Conservation (phyloP, 2,888 invertebrate genomes). For the Gari tellinella region DNA sequence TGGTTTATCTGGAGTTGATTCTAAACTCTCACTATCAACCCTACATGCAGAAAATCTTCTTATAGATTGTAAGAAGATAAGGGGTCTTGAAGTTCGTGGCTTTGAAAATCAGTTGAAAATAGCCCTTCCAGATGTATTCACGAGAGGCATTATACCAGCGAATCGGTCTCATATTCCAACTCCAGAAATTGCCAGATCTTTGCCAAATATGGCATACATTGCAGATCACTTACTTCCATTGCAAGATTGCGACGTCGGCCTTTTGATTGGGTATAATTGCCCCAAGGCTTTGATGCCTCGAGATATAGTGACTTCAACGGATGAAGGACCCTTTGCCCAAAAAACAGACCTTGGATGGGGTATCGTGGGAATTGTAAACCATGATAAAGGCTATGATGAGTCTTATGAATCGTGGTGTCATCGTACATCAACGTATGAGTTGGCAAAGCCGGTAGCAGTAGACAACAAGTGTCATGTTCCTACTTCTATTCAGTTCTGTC, state of each 20-base stretch:
- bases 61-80: constrained; percentile 19
- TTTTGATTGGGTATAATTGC: constrained; percentile 61
- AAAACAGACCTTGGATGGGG: constrained; percentile 60
- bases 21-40: constrained; percentile 46
- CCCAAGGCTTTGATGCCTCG: constrained; percentile 53
- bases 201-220: constrained; percentile 33
- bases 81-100: constrained; percentile 44
- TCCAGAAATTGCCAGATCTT: constrained; percentile 26
- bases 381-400: background rate
- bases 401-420: constrained; percentile 17
- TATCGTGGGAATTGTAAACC: constrained; percentile 35
- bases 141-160: constrained; percentile 51
- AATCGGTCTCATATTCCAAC: constrained; percentile 50
- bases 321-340: constrained; percentile 48
- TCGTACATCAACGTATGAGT: constrained; percentile 15
- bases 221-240: constrained; percentile 29
- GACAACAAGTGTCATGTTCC: no score
- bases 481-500: background rate
- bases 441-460: background rate
- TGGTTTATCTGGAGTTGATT: constrained; percentile 19
- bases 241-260: constrained; percentile 38
- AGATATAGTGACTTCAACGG: constrained; percentile 34
- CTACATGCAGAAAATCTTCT: constrained; percentile 35
- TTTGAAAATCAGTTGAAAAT: constrained; percentile 23
- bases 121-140: constrained; percentile 48